phyloP scores from a whole-genome alignment of 2,797 vertebrate genomes.

The Leptodactylus fallax region DNA sequence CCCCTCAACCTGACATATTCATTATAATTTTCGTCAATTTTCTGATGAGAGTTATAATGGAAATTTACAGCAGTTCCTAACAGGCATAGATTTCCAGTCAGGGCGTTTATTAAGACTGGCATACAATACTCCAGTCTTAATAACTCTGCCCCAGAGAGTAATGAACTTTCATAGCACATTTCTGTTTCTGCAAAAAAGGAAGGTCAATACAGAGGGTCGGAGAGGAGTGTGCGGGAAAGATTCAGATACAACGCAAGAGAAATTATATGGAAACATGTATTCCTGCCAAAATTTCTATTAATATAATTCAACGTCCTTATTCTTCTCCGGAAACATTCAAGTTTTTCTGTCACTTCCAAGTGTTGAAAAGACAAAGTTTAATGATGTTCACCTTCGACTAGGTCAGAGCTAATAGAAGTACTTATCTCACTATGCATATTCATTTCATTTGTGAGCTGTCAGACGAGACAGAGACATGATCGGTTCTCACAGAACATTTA shows the following conservation, averaged over 20 bases:
- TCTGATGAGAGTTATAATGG: too few relatives aligned
- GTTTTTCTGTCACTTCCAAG: slow-evolving; percentile 26
- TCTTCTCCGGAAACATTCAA: neutral
- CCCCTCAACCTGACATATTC: too few relatives aligned
- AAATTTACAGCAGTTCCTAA: too few relatives aligned
- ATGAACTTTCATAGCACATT: neutral
- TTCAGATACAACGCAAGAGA: neutral
- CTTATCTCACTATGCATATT: slow-evolving; percentile 43
- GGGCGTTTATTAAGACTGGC: too few relatives aligned
- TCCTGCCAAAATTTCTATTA: neutral
- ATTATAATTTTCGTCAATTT: too few relatives aligned
- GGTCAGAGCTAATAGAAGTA: slow-evolving; percentile 32
- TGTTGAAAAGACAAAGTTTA: slow-evolving; percentile 19
- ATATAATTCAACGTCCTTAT: too few relatives aligned
- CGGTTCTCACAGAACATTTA: neutral
- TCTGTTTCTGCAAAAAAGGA: neutral
- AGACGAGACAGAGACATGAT: neutral
- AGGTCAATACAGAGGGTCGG: neutral
- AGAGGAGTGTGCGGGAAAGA: neutral
- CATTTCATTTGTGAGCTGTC: slow-evolving; percentile 32
- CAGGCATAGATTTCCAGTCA: too few relatives aligned
- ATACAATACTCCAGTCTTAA: too few relatives aligned
- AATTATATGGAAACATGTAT: neutral
- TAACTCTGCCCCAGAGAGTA: neutral
- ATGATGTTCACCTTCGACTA: slow-evolving; percentile 47